Conservation (phyloP, 2,888 invertebrate species). For the Pristionchus mayeri region DNA sequence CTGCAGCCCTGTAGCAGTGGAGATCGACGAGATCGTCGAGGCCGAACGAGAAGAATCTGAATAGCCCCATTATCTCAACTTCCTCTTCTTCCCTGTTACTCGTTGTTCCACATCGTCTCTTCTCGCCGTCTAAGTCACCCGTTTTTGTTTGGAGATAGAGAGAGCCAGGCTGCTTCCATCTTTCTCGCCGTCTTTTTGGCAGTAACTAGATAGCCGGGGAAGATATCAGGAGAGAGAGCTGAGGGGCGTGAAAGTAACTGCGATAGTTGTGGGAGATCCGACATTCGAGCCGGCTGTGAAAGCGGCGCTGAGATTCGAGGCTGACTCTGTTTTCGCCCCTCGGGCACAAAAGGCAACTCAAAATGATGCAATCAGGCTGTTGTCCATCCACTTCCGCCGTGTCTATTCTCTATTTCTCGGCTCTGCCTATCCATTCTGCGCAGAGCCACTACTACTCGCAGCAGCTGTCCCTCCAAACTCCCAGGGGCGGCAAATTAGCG, state of each 20-base stretch:
- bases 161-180: background rate
- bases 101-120: background rate
- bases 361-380: slow-evolving; percentile 17
- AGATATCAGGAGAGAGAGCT: background rate
- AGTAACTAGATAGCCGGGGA: slow-evolving; percentile 18
- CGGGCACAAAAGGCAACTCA: background rate
- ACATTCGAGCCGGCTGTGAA: background rate
- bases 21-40: slow-evolving; percentile 37
- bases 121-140: slow-evolving; percentile 14
- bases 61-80: background rate
- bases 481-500: no score
- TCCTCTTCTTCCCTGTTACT: background rate
- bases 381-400: background rate
- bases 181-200: background rate
- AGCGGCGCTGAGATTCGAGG: background rate
- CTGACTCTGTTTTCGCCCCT: slow-evolving; percentile 6
- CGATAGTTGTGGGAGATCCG: slow-evolving; percentile 5
- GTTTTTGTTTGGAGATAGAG: background rate
- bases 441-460: background rate
- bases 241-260: background rate
- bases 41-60: slow-evolving; percentile 47
- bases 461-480: background rate
- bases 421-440: background rate
- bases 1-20: slow-evolving; percentile 47
- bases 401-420: background rate